Evolutionary conservation across 2,888 invertebrate species (phyloP).

Genomic region (Tineola bisselliella): DNA sequence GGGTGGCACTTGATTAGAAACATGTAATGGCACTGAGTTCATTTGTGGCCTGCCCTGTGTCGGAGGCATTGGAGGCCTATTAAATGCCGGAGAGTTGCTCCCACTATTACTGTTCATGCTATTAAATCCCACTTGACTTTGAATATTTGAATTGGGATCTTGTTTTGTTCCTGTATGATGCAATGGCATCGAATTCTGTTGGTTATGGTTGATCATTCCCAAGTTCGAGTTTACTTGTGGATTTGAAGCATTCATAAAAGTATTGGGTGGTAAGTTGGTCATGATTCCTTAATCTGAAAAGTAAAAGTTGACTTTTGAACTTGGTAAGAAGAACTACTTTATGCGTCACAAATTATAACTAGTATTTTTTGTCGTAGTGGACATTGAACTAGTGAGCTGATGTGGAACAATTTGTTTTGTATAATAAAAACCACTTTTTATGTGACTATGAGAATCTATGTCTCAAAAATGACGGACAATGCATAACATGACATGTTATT

Average conservation of each 20-base stretch:
- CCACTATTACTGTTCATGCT: constrained; percentile 49
- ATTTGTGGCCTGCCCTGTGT: constrained; percentile 36
- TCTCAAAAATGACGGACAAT: not conserved
- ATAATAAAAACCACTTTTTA: not conserved
- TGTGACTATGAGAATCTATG: not conserved
- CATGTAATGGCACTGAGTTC: constrained; percentile 20
- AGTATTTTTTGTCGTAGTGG: not conserved
- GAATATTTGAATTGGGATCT: constrained; percentile 51
- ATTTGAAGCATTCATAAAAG: constrained; percentile 41
- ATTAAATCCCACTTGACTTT: constrained; percentile 24
- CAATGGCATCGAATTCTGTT: constrained; percentile 35
- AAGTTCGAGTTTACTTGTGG: constrained; percentile 35
- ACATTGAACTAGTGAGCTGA: not conserved
- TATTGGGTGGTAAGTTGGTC: constrained; percentile 57
- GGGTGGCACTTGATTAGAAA: constrained; percentile 24
- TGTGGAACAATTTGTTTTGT: not conserved
- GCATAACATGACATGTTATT: not conserved
- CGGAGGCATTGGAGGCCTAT: constrained; percentile 41
- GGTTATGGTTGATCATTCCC: constrained; percentile 32
- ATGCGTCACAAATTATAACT: not conserved
- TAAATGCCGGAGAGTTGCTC: constrained; percentile 55
- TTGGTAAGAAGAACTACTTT: not conserved
- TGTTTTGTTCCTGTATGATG: constrained; percentile 36
- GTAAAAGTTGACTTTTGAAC: constrained; percentile 17
- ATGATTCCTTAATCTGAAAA: constrained; percentile 59